Conservation (phyloP, 2,797 vertebrate genomes). For the Dendrocincla fuliginosa region DNA sequence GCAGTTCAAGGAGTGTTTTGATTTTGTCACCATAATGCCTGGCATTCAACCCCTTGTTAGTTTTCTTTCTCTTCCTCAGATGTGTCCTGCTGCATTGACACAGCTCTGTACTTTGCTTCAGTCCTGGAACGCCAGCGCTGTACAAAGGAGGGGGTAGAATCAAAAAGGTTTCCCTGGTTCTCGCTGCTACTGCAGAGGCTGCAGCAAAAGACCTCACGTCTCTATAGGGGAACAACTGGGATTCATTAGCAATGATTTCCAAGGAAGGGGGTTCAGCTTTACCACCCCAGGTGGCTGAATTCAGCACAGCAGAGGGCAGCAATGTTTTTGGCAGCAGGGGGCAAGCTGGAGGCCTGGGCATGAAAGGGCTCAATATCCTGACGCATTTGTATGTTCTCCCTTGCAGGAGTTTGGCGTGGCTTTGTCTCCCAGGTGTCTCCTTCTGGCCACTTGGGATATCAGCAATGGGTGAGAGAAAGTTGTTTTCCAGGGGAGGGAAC, state of each 20-base stretch:
- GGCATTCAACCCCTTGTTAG: background rate
- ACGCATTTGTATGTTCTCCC: background rate
- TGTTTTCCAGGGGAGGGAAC: background rate
- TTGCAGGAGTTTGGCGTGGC: rapidly evolving
- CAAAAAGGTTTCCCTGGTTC: background rate
- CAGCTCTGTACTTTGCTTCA: background rate
- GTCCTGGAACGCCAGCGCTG: background rate
- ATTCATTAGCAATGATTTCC: background rate
- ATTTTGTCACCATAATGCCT: background rate
- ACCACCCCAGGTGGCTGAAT: background rate
- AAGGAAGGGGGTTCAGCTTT: background rate
- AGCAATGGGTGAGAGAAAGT: background rate
- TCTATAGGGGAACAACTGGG: background rate
- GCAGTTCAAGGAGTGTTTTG: background rate
- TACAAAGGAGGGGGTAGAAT: background rate
- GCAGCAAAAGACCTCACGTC: background rate
- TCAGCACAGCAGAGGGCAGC: background rate
- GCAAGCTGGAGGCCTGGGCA: background rate
- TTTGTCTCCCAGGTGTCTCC: background rate
- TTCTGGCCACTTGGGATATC: background rate
- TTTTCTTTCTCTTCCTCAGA: background rate
- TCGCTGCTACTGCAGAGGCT: background rate
- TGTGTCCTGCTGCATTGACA: background rate
- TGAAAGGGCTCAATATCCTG: background rate
- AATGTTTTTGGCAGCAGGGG: background rate